Evolutionary conservation across 2,797 vertebrate genomes (phyloP), one percentile per base, ranked within the genome.

Genomic region (Eidolon dupreanum): DNA sequence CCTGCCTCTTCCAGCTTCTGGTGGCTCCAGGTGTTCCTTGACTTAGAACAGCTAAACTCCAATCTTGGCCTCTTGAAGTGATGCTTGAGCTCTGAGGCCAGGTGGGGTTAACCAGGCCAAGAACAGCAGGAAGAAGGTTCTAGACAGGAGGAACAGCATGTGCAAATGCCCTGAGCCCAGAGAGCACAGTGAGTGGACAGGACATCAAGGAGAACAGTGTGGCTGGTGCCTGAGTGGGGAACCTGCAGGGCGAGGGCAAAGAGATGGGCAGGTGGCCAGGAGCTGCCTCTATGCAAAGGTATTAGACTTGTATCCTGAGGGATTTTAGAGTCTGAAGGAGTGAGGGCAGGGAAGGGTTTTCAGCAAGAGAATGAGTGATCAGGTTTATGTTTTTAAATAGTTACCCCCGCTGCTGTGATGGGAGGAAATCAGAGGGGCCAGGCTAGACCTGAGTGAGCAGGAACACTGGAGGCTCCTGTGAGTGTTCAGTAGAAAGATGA

Each of bases 251-350:
- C 31, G 16, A 88, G 43, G 24, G 26, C 57, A 4, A n/a, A 36
- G 16, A 51, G n/a, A 22, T 12, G 2, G 24, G 11, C 17, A 6
- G 28, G 11, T 63, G 28, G 20, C 41, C 12, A 5, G 31, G 15
- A 9, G 8, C 4, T 2, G 10, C 28, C n/a, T 51, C n/a, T 7
- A 28, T 0, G 11, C 7, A 6, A 38, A 51, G 24, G 0, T 15
- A 3, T 31, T 63, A 22, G 11, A 13, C 57, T 15, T 2, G 5
- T 36, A 63, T 15, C 57, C 43, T 49, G n/a, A 31, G 71, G 5
- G 24, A 31, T 31, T 13, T 51, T 63, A 53, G 59, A 65, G 36
- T 53, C 46, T 38, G 12, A 51, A 41, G 19, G 2, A 7, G 20
- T 41, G 10, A 66, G 38, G 4, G 31, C 43, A n/a, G 28, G 36